A percentile compares a stretch with the other conserved stretches of the same genome.
phyloP scores from a whole-genome alignment of 2,797 vertebrate species.

The Eulemur rubriventer region DNA sequence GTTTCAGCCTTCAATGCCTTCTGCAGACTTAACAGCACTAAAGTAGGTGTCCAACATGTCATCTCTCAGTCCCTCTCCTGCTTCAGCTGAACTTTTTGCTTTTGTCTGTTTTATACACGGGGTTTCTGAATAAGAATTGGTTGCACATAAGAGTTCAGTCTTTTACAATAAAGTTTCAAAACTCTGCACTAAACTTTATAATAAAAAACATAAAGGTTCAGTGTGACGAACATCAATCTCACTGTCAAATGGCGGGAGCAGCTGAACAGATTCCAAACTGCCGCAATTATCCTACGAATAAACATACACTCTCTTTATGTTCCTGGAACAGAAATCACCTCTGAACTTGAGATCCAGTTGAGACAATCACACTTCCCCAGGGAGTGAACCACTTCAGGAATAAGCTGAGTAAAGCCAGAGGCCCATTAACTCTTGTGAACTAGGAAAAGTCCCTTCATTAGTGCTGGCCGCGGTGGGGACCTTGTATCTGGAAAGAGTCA shows the following conservation, averaged over 20 bases:
- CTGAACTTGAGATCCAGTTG: neutral
- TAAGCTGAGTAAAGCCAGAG: neutral
- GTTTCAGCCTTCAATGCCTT: neutral
- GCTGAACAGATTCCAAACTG: neutral
- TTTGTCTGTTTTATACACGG: neutral
- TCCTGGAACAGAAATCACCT: neutral
- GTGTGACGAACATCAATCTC: neutral
- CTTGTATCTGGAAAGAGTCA: constrained; percentile 39
- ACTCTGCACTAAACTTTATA: neutral
- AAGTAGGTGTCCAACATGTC: accelerated
- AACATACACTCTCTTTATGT: neutral
- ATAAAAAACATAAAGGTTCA: neutral
- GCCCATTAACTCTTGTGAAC: constrained; percentile 15
- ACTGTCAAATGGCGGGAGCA: neutral
- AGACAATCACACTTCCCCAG: neutral
- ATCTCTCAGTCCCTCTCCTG: neutral
- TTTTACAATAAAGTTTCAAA: constrained; percentile 4
- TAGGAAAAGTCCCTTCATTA: constrained; percentile 33
- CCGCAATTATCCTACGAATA: neutral
- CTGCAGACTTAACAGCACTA: accelerated
- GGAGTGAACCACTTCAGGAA: neutral
- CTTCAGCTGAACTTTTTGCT: neutral
- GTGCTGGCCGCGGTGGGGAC: neutral
- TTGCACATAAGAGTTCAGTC: neutral
- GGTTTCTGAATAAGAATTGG: neutral